Base-by-base conservation (phyloP, 2,113 vertebrate genomes). In the Tympanuchus pallidicinctus region DNA sequence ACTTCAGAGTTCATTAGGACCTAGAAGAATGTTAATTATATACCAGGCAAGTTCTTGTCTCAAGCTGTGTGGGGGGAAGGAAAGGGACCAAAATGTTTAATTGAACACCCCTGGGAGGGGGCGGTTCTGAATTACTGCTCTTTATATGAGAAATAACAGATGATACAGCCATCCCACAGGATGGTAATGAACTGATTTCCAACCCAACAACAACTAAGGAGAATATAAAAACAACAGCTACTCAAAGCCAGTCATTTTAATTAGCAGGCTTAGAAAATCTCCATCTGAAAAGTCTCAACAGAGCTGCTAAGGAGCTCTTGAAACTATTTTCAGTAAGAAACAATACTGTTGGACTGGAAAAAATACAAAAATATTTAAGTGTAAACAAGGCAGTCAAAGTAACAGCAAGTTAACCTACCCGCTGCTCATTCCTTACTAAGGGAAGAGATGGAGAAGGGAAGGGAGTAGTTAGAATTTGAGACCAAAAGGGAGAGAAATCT, bases 161-260 rank as follows among this genome's bases (percentile, higher is more conserved):
- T 96, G 92, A 96, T 93, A 93, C 82, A 92, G 70, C 43, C 95
- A 92, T 83, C 93, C 80, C 88, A 96, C 92, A 88, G 61, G 73
- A 88, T 86, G 88, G 65, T 86, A 95, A 90, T 64, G 80, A 94
- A 83, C 86, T 47, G 0, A 78, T 67, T 94, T 93, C 88, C 45
- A 86, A 67, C 63, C 47, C 83, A 93, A 81, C 69, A 88, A 86
- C 77, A 92, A 92, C 1, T 3, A 66, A 92, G 90, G 80, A 78
- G 80, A 92, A 80, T 60, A 78, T 86, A 88, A 88, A 90, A 82
- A 24, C 47, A 90, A 67, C 92, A 93, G 90, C 69, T 90, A 81
- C 61, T 67, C 52, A 67, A 83, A 95, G 65, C 17, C 86, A 57
- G 56, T 61, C 83, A 67, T 93, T 94, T 94, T 83, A 77, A 88